phyloP scores from a whole-genome alignment of 2,113 vertebrate genomes.

The Anoplopoma fimbria region DNA sequence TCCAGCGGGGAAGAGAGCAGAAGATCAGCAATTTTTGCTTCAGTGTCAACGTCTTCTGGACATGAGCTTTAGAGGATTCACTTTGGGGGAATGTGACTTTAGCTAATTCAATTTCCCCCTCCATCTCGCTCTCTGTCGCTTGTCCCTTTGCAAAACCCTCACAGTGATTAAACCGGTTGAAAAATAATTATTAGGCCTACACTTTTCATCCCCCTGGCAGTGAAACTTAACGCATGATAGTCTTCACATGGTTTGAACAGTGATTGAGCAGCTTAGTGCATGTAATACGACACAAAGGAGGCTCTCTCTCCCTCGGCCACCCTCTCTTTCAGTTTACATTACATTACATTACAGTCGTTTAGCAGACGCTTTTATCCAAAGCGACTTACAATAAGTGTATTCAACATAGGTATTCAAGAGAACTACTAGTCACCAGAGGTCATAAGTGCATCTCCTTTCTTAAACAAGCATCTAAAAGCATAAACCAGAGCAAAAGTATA shows the following conservation, averaged over 20 bases:
- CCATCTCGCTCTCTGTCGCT: background rate
- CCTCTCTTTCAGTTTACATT: background rate
- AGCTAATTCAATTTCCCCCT: conserved; percentile 33
- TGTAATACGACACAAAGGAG: conserved; percentile 28
- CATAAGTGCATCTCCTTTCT: too few relatives aligned
- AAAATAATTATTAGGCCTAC: conserved; percentile 32
- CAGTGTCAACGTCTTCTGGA: conserved; percentile 14
- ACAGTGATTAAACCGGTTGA: conserved; percentile 34
- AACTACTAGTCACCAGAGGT: too few relatives aligned
- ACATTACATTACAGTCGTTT: too few relatives aligned
- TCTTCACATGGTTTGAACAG: conserved; percentile 47
- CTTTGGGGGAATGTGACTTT: conserved; percentile 24
- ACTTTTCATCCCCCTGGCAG: conserved; percentile 23
- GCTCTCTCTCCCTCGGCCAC: background rate
- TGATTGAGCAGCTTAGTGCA: conserved; percentile 14
- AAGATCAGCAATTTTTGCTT: background rate
- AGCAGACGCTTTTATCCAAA: too few relatives aligned
- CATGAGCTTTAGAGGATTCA: conserved; percentile 14
- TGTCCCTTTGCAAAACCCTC: conserved; percentile 31
- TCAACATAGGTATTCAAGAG: too few relatives aligned
- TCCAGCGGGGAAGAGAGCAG: background rate
- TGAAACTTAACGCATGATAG: conserved; percentile 40
- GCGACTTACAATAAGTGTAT: too few relatives aligned
- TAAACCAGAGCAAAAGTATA: too few relatives aligned
- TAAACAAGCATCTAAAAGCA: too few relatives aligned